A percentile compares a stretch with the other conserved stretches of the same genome.
Evolutionary conservation across 2,888 invertebrate species (phyloP).

Genomic region (Rugalucina vietnamica): DNA sequence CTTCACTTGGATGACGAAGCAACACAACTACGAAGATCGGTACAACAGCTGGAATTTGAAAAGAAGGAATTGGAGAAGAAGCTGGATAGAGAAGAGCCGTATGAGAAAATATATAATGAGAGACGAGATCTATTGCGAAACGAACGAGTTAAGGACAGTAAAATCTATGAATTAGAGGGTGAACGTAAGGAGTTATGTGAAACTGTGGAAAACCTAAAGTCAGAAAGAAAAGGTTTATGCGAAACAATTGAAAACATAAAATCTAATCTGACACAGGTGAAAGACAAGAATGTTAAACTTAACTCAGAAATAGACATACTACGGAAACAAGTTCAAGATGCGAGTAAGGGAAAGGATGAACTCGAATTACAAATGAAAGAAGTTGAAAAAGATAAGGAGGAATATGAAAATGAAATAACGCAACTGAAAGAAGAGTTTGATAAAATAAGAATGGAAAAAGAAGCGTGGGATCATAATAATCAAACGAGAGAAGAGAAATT

Average conservation of each 20-base stretch:
- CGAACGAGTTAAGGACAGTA: constrained; percentile 2
- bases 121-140: constrained; percentile 41
- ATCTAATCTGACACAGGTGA: constrained; percentile 3
- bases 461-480: constrained; percentile 12
- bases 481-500: constrained; percentile 39
- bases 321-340: constrained; percentile 36
- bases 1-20: constrained; percentile 27
- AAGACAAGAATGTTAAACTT: neutral
- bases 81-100: constrained; percentile 52
- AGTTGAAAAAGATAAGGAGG: constrained; percentile 49
- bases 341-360: constrained; percentile 36
- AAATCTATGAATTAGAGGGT: constrained; percentile 42
- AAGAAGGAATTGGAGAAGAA: constrained; percentile 43
- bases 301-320: neutral
- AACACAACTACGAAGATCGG: constrained; percentile 4
- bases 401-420: constrained; percentile 50
- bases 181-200: constrained; percentile 29
- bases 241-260: neutral
- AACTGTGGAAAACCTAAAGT: constrained; percentile 10
- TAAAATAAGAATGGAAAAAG: constrained; percentile 30
- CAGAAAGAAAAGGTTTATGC: neutral
- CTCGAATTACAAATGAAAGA: constrained; percentile 38
- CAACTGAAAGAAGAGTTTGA: constrained; percentile 37
- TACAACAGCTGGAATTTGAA: constrained; percentile 31
- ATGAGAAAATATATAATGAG: constrained; percentile 57